Conservation (phyloP, 2,113 vertebrate genomes). For the Daubentonia madagascariensis region DNA sequence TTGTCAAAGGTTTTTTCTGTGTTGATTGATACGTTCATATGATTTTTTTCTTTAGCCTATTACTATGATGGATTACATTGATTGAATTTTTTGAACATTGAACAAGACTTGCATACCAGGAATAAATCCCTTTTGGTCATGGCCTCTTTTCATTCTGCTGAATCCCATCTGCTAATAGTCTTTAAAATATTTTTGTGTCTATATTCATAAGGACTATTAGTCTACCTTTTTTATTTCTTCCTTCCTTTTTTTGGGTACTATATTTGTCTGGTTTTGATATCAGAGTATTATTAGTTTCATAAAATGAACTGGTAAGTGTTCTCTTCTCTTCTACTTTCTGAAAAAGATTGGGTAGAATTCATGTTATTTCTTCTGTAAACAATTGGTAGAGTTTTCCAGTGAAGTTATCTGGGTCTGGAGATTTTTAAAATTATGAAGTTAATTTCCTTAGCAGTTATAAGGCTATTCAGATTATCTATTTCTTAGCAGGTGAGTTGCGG, state of each 20-base stretch:
- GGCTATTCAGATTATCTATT: neutral
- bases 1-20: neutral
- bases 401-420: neutral
- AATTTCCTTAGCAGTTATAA: neutral
- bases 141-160: neutral
- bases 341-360: neutral
- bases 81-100: neutral
- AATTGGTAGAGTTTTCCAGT: neutral
- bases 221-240: neutral
- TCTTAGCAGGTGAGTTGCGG: neutral
- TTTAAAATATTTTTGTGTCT: neutral
- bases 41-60: neutral
- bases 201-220: neutral
- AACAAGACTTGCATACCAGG: neutral
- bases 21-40: neutral
- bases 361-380: neutral
- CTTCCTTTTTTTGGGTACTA: no score
- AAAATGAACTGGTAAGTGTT: neutral
- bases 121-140: neutral
- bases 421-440: neutral
- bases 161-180: neutral
- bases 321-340: neutral
- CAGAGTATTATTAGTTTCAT: no score
- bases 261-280: neutral
- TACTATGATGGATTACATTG: neutral